Conservation (phyloP, 2,888 invertebrate genomes). For the Metacarcinus magister region DNA sequence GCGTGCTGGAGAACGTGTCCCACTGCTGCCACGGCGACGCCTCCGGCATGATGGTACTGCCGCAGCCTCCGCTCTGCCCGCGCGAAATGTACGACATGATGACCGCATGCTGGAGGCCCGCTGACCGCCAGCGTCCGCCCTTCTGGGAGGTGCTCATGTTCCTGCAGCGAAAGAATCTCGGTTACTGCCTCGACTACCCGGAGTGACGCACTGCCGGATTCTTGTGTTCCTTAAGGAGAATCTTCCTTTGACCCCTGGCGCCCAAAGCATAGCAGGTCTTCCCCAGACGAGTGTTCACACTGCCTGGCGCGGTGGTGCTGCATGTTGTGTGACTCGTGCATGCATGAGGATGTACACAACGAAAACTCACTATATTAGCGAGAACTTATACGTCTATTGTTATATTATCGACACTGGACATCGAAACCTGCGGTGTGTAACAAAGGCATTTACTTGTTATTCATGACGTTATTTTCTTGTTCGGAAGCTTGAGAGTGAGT, state of each 20-base stretch:
- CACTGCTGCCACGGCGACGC: constrained; percentile 85
- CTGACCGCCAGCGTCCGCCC: constrained; percentile 85
- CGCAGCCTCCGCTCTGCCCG: constrained; percentile 85
- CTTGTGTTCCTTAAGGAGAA: neutral
- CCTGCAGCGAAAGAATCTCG: constrained; percentile 84
- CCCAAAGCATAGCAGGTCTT: neutral
- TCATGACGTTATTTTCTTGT: neutral
- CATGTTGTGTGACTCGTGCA: neutral
- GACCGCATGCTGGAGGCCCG: constrained; percentile 86
- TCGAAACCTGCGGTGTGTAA: neutral
- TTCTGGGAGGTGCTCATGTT: constrained; percentile 86
- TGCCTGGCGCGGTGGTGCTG: neutral
- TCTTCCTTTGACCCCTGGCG: constrained; percentile 27
- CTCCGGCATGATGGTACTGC: constrained; percentile 83
- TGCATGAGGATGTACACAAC: neutral
- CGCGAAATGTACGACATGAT: constrained; percentile 86
- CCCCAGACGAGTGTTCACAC: constrained; percentile 16
- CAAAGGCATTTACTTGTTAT: neutral
- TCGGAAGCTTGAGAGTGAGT: neutral
- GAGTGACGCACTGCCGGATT: constrained; percentile 43
- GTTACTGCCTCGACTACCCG: constrained; percentile 81
- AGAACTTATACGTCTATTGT: neutral
- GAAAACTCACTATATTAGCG: constrained; percentile 32
- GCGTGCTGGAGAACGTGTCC: constrained; percentile 92
- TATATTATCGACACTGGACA: neutral